phyloP scores from a whole-genome alignment of 2,888 invertebrate genomes.

The Julus scanicus region DNA sequence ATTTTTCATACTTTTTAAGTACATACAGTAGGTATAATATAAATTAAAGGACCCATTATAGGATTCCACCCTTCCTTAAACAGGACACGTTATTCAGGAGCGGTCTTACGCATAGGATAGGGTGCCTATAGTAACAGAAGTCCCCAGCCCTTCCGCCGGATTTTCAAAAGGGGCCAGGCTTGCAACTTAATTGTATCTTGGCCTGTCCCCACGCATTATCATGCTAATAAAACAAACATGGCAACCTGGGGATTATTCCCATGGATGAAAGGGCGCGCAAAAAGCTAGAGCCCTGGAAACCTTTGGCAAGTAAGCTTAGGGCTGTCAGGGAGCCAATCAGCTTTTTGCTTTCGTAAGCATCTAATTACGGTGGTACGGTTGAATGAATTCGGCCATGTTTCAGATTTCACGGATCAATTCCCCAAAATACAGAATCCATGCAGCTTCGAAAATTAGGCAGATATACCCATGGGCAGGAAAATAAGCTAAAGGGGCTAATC shows the following conservation, averaged over 20 bases:
- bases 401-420: slow-evolving; percentile 34
- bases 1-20: too few relatives aligned
- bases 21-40: too few relatives aligned
- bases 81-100: too few relatives aligned
- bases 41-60: too few relatives aligned
- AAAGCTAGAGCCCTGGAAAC: not conserved
- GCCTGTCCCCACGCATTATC: slow-evolving; percentile 34
- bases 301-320: not conserved
- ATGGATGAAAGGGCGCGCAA: not conserved
- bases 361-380: slow-evolving; percentile 3
- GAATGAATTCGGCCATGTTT: slow-evolving; percentile 16
- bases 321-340: slow-evolving; percentile 28
- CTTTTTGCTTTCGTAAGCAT: slow-evolving; percentile 23
- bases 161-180: not conserved
- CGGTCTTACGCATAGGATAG: too few relatives aligned
- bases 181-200: not conserved
- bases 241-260: not conserved
- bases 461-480: slow-evolving; percentile 3
- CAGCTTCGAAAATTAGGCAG: slow-evolving; percentile 16
- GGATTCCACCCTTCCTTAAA: too few relatives aligned
- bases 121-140: not conserved
- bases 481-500: not conserved
- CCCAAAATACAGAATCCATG: not conserved
- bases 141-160: not conserved
- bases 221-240: slow-evolving; percentile 42